phyloP scores from a whole-genome alignment of 1,140 invertebrate species.

The Heliconius hermathena region DNA sequence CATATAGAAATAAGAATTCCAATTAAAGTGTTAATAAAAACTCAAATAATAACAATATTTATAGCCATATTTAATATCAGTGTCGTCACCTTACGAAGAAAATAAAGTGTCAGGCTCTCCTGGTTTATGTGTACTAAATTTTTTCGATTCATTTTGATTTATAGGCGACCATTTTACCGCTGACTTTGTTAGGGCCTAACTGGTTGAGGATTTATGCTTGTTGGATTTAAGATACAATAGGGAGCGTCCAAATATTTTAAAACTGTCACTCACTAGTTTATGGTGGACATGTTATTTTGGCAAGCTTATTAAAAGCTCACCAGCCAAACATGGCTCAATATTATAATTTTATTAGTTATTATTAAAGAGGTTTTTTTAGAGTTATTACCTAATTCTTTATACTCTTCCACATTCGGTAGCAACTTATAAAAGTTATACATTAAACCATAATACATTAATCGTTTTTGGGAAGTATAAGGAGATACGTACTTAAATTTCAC shows the following conservation, averaged over 20 bases:
- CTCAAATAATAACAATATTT: neutral
- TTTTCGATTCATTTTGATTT: conserved; percentile 78
- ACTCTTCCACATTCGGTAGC: neutral
- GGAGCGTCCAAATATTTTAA: conserved; percentile 68
- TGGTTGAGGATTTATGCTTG: conserved; percentile 70
- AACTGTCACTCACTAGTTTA: conserved; percentile 31
- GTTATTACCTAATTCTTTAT: neutral
- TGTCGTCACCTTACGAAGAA: conserved; percentile 50
- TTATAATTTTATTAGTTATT: neutral
- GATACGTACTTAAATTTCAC: conserved; percentile 17
- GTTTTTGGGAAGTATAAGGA: neutral
- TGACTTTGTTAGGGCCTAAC: conserved; percentile 75
- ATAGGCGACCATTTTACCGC: conserved; percentile 73
- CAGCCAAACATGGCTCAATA: neutral
- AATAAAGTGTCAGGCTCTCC: conserved; percentile 57
- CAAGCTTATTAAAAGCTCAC: neutral
- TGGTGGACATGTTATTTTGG: conserved; percentile 35
- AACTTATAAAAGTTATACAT: conserved; percentile 8
- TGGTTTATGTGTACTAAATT: conserved; percentile 60
- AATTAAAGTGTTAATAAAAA: neutral
- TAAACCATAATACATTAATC: neutral
- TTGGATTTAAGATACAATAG: conserved; percentile 59
- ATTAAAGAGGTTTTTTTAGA: neutral
- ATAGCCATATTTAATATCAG: conserved; percentile 16
- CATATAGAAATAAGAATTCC: neutral